A percentile compares a stretch with the other conserved stretches of the same genome.
Evolutionary conservation across 2,113 vertebrate genomes (phyloP).

Genomic region (Melierax canorus): DNA sequence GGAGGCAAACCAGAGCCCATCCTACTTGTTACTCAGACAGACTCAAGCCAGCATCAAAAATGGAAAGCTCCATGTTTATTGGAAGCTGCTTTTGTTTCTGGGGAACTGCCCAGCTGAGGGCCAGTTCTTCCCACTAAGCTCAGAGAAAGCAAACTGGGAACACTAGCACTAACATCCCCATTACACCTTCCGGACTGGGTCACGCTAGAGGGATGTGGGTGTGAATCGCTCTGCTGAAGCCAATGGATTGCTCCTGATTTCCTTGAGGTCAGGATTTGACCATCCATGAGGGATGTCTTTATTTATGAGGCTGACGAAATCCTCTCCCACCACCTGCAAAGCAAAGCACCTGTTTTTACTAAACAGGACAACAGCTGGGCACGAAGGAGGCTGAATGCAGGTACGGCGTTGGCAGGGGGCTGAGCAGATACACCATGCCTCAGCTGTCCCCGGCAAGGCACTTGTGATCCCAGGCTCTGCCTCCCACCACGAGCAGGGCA

Average conservation of each 20-base stretch:
- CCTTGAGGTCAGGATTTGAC: background rate
- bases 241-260: background rate
- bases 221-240: background rate
- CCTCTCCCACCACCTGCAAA: background rate
- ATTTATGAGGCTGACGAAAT: background rate
- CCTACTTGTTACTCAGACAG: background rate
- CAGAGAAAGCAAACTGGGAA: background rate
- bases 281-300: background rate
- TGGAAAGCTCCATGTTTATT: background rate
- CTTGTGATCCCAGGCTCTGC: background rate
- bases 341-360: conserved; percentile 28
- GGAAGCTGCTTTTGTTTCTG: background rate
- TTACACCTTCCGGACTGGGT: background rate
- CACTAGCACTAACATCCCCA: background rate
- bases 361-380: background rate
- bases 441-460: background rate
- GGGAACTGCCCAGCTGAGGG: background rate
- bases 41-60: background rate
- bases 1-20: background rate
- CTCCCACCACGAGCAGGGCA: background rate
- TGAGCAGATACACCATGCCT: background rate
- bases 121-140: background rate
- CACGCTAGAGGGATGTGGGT: background rate
- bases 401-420: too few relatives aligned
- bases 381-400: background rate